Percentiles rank a stretch among this genome's conserved stretches.
phyloP scores from a whole-genome alignment of 2,797 vertebrate genomes.

The Gorsachius magnificus region DNA sequence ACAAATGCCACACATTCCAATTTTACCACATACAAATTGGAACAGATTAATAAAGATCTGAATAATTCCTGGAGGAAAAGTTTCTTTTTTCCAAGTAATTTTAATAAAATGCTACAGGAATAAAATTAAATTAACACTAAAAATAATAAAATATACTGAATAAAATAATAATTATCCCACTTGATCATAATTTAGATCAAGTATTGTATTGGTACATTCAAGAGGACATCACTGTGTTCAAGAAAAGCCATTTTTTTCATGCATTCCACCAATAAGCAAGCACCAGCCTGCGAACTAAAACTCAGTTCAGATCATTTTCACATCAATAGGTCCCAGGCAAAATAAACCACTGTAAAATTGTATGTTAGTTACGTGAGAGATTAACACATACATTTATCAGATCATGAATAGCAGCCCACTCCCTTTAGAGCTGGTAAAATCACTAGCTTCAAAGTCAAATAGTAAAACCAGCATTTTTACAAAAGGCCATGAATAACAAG shows the following conservation, averaged over 20 bases:
- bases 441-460: not conserved
- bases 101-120: not conserved
- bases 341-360: not conserved
- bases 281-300: not conserved
- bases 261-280: not conserved
- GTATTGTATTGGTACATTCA: not conserved
- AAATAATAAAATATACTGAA: not conserved
- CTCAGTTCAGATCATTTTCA: not conserved
- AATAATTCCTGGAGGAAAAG: not conserved
- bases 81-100: not conserved
- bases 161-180: not conserved
- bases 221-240: not conserved
- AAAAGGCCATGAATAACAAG: not conserved
- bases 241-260: not conserved
- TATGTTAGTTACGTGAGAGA: not conserved
- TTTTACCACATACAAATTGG: not conserved
- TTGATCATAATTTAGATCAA: not conserved
- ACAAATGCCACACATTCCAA: not conserved
- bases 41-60: not conserved
- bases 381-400: not conserved
- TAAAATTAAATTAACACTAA: not conserved
- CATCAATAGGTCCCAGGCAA: not conserved
- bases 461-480: not conserved
- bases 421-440: not conserved
- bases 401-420: not conserved